Conservation (phyloP, 2,797 vertebrate genomes). For the Thaleichthys pacificus region DNA sequence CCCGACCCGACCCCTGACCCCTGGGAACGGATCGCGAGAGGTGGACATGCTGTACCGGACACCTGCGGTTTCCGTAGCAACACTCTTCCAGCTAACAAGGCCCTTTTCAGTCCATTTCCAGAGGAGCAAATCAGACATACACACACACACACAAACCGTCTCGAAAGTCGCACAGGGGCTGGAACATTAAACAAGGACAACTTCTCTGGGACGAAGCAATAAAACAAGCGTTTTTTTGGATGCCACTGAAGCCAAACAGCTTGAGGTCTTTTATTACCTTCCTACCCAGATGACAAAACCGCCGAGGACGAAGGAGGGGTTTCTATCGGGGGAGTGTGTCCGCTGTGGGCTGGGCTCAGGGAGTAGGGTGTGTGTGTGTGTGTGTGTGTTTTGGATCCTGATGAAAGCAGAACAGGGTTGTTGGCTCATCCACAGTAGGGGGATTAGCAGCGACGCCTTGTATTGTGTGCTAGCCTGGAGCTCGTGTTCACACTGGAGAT, state of each 20-base stretch:
- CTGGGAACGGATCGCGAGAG: background rate
- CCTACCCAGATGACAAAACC: background rate
- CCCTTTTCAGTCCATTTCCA: background rate
- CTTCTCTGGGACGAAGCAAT: background rate
- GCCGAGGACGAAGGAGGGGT: background rate
- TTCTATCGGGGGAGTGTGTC: background rate
- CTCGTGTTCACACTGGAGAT: too few relatives aligned
- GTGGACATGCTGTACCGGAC: background rate
- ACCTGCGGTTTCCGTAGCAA: background rate
- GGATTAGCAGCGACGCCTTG: slow-evolving; percentile 10
- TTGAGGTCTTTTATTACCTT: background rate
- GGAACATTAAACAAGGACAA: background rate
- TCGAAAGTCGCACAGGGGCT: background rate
- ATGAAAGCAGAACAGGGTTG: slow-evolving; percentile 30
- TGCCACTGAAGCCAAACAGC: background rate
- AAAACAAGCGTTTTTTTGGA: background rate
- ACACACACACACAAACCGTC: background rate
- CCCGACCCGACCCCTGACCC: background rate
- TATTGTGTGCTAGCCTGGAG: too few relatives aligned
- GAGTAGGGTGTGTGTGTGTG: slow-evolving; percentile 23
- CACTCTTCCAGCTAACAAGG: background rate
- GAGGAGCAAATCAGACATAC: background rate
- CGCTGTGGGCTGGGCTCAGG: background rate
- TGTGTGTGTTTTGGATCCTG: slow-evolving; percentile 23
- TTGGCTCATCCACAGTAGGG: slow-evolving; percentile 4